Base-by-base conservation (phyloP, 2,797 vertebrate genomes). In the Ctenopoma kingsleyae region DNA sequence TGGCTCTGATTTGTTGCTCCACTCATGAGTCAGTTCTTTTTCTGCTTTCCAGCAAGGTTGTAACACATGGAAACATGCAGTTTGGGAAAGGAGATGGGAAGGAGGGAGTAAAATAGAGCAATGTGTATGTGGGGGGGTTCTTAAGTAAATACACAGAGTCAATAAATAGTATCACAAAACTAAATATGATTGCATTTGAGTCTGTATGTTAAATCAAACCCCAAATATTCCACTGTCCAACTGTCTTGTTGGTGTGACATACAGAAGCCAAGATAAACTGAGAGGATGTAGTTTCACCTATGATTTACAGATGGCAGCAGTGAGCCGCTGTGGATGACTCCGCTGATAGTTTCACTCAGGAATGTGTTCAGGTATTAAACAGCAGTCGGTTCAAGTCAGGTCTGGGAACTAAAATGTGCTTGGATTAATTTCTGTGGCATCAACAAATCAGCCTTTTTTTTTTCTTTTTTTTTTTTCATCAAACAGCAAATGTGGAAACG, bases 291-390 rank as follows among this genome's bases (percentile, higher is more conserved):
- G 76, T 90, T 89, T 66, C 23, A 52, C 36, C 32, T 61, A 38
- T 69, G 70, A 61, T 86, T 91, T 74, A 88, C 94, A 98, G 97
- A 93, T 96, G 97, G 97, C 96, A 96, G 95, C 95, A 96, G 90
- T 95, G 95, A 81, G 94, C 95, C 86, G 63, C 85, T 62, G 69
- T 94, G 89, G 67, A 73, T 20, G 43, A 60, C 1, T 73, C 63
- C 64, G 70, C 12, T 65, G 53, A 40, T 19, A 23, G 40, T 43
- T 44, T 17, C 6, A 50, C 16, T n/a, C 40, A 32, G 41, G 58
- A 55, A 38, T 22, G 8, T 0, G 13, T n/a, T 27, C 52, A 32
- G 50, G 41, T 38, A 19, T 56, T n/a, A 25, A 65, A 38, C 72
- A 55, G 40, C 25, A 44, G 4, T 4, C 2, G 25, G 16, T 23